Evolutionary conservation across 2,888 invertebrate genomes (phyloP).

Genomic region (Sphaeridia pumilis): DNA sequence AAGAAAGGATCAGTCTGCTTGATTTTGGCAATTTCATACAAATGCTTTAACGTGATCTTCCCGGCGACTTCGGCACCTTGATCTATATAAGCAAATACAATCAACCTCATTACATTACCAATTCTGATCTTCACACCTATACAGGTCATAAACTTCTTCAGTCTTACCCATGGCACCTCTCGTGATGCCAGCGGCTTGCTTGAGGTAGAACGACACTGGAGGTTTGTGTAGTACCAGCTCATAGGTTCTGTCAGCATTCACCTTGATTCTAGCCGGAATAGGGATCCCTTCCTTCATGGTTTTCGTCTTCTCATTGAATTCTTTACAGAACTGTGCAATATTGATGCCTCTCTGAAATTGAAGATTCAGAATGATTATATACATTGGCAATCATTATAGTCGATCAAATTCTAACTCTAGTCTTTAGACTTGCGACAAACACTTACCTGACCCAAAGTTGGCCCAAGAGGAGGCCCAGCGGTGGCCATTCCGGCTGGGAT

Average conservation of each 20-base stretch:
- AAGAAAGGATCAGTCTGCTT: conserved; percentile 74
- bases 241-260: conserved; percentile 76
- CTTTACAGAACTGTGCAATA: conserved; percentile 91
- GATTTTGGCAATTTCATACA: conserved; percentile 96
- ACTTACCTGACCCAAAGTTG: conserved; percentile 83
- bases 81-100: too few species aligned
- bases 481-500: conserved; percentile 86
- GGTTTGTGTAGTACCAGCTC: conserved; percentile 72
- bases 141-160: too few species aligned
- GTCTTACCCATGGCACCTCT: conserved; percentile 75
- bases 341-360: conserved; percentile 89
- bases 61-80: conserved; percentile 68
- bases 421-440: too few species aligned
- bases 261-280: conserved; percentile 64
- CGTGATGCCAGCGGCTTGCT: conserved; percentile 86
- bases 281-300: conserved; percentile 82
- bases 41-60: conserved; percentile 81
- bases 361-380: too few species aligned
- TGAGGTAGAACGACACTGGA: conserved; percentile 74
- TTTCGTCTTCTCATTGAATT: conserved; percentile 86
- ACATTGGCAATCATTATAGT: too few species aligned
- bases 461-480: conserved; percentile 89
- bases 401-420: too few species aligned
- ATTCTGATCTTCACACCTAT: too few species aligned
- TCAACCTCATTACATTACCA: too few species aligned